Conservation (phyloP, 2,797 vertebrate species). For the Champsocephalus gunnari region DNA sequence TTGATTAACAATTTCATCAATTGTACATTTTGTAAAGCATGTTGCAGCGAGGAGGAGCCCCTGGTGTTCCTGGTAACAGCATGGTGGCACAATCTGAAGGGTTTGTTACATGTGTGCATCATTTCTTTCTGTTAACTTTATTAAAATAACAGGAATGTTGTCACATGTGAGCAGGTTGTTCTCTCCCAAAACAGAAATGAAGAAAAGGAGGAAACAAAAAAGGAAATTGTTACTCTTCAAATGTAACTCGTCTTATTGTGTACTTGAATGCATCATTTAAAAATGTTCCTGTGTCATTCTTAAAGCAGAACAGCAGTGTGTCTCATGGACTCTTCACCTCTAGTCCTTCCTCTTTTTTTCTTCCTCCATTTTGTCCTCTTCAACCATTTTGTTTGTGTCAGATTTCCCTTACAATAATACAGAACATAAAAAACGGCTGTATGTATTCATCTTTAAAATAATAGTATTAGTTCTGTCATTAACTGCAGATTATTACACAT, state of each 20-base stretch:
- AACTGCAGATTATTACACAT: neutral
- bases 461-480: neutral
- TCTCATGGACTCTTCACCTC: neutral
- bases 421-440: neutral
- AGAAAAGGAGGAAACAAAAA: neutral
- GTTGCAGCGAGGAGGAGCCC: no score
- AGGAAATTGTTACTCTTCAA: no score
- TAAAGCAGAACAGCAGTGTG: neutral
- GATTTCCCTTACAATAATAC: neutral
- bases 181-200: neutral
- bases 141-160: neutral
- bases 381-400: conserved; percentile 26
- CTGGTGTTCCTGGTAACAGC: no score
- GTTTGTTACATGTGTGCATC: no score
- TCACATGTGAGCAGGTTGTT: neutral
- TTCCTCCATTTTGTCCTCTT: conserved; percentile 38
- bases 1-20: no score
- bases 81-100: no score
- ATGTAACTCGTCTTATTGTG: neutral
- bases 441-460: neutral
- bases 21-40: no score
- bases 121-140: no score
- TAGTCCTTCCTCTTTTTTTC: neutral
- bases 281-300: neutral
- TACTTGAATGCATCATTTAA: neutral